Conservation (phyloP, 2,888 invertebrate genomes). For the Cyrtodaria siliqua region DNA sequence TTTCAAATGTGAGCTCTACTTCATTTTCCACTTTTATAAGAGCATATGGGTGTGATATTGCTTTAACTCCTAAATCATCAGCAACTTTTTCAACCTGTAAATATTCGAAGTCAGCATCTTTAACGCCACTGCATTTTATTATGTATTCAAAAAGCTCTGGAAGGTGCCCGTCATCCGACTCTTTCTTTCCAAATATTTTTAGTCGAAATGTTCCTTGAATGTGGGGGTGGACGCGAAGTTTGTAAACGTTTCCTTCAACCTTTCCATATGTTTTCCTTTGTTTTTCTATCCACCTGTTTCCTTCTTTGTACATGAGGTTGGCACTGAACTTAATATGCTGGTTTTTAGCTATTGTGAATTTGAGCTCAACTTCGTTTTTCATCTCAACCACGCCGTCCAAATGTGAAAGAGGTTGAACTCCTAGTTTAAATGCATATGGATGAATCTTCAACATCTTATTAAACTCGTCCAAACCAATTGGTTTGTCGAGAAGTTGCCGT, state of each 20-base stretch:
- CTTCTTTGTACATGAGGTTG: too few species aligned
- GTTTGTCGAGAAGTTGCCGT: too few species aligned
- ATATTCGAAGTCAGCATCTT: constrained; percentile 27
- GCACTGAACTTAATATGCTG: too few species aligned
- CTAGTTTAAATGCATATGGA: too few species aligned
- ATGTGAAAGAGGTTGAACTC: too few species aligned
- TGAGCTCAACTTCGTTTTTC: too few species aligned
- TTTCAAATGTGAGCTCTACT: constrained; percentile 9
- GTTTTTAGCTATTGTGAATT: too few species aligned
- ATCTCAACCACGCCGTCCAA: too few species aligned
- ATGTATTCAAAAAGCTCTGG: constrained; percentile 35
- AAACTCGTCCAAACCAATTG: too few species aligned
- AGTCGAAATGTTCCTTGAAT: constrained; percentile 36
- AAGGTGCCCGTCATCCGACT: constrained; percentile 5
- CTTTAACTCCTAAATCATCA: constrained; percentile 12
- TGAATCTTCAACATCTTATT: too few species aligned
- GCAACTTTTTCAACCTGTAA: constrained; percentile 22
- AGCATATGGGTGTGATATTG: constrained; percentile 13
- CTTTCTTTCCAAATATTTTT: constrained; percentile 31
- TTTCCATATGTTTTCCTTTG: not conserved
- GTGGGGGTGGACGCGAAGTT: constrained; percentile 35
- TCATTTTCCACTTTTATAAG: constrained; percentile 15
- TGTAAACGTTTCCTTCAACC: constrained; percentile 3
- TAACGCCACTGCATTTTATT: constrained; percentile 28
- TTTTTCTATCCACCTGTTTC: too few species aligned